Percentiles rank a stretch among this genome's conserved stretches.
Conservation (phyloP, 1,140 invertebrate genomes). For the Mamestra configurata region DNA sequence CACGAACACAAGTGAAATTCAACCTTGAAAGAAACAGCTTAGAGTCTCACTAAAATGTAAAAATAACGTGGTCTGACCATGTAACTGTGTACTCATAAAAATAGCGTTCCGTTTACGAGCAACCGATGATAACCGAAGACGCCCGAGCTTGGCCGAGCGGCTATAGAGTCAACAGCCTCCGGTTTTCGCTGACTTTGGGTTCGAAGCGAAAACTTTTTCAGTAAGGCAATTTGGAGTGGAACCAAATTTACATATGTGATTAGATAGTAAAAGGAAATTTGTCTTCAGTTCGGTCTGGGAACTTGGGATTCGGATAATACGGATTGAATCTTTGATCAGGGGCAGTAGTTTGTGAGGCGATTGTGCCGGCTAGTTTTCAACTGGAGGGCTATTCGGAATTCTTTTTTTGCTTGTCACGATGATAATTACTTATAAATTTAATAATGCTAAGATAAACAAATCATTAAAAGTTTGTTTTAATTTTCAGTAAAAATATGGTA, state of each 20-base stretch:
- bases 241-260: conserved; percentile 54
- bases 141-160: conserved; percentile 67
- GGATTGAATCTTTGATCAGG: conserved; percentile 41
- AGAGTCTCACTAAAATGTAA: conserved; percentile 30
- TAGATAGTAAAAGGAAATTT: conserved; percentile 53
- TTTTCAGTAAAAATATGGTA: no score
- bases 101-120: conserved; percentile 72
- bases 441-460: not conserved
- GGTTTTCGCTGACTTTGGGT: conserved; percentile 45
- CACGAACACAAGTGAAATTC: conserved; percentile 46
- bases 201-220: conserved; percentile 49
- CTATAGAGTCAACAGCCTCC: conserved; percentile 50
- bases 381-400: not conserved
- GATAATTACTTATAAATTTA: no score
- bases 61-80: conserved; percentile 52
- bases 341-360: conserved; percentile 6
- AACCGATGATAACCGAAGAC: conserved; percentile 73
- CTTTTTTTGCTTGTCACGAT: no score
- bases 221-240: conserved; percentile 51
- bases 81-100: conserved; percentile 74
- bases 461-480: not conserved
- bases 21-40: conserved; percentile 54
- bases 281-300: conserved; percentile 38
- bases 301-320: conserved; percentile 40
- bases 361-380: not conserved